Base-by-base conservation (phyloP, 1,140 invertebrate genomes). In the Tenebrio molitor region DNA sequence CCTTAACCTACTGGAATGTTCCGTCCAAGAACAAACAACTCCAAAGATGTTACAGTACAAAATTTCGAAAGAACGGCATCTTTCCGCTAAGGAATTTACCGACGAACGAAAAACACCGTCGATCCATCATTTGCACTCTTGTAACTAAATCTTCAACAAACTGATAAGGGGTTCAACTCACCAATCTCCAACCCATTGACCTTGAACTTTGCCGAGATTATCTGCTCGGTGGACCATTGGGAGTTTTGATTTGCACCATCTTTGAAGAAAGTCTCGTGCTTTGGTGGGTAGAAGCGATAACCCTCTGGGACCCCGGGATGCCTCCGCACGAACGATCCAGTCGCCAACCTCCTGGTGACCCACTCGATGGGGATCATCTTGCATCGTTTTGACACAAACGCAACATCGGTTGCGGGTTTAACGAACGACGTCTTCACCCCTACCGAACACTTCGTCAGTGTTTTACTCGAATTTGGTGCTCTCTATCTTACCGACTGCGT, bases 171-270 rank as follows among this genome's bases (percentile, higher is more conserved):
- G 2, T 33, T 17, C 16, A 53, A 76, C 82, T 84, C 86, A 83
- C 93, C 92, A 78, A 98, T 95, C 6, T 84, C 78, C 14, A 93
- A 63, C 8, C 89, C 92, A 78, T 95, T 96, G 33, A 93, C 84
- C 17, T 89, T 89, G 78, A 98, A 92, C 69, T 91, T 88, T 1
- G 94, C 93, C 2, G 90, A 91, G 25, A 99, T 86, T 23, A 99
- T 91, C 83, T 98, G 95, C 81, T 98, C 93, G 67, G 94, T 91
- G 12, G 95, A 97, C 97, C 97, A 99, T 84, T 97, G 95, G 0
- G 97, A 97, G 85, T 99, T 97, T 83, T 99, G 95, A 84, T 98
- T 98, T 1, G 91, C 96, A 84, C 99, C 97, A 84, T 99, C 97
- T 88, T 97, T 97, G 84, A 90, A 97, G 83, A 97, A 99, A 0